Percentiles rank a stretch among this genome's conserved stretches.
Conservation (phyloP, 2,888 invertebrate genomes). For the Diogma glabrata region DNA sequence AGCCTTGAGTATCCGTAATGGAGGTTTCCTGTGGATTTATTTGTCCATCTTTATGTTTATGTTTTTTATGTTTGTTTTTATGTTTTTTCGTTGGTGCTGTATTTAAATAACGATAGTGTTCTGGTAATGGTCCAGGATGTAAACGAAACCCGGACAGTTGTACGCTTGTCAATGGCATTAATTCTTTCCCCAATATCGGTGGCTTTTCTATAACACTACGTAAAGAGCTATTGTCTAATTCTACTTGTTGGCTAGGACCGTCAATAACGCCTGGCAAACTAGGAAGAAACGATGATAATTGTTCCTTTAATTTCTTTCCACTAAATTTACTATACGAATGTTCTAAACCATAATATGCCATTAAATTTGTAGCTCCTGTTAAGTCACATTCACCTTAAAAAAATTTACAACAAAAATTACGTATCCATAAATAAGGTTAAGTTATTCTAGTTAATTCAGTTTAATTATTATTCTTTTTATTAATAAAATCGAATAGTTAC, state of each 20-base stretch:
- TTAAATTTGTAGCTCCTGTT: conserved; percentile 93
- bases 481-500: conserved; percentile 38
- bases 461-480: conserved; percentile 17
- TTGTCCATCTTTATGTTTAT: conserved; percentile 82
- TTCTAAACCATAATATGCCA: conserved; percentile 92
- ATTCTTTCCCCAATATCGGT: conserved; percentile 83
- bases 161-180: conserved; percentile 72
- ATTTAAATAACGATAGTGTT: conserved; percentile 88
- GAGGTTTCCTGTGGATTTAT: conserved; percentile 60
- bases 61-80: conserved; percentile 92
- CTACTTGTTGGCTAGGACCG: conserved; percentile 63
- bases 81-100: conserved; percentile 86
- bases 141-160: conserved; percentile 87
- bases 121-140: conserved; percentile 90
- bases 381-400: conserved; percentile 73
- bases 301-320: conserved; percentile 91
- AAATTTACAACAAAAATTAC: conserved; percentile 8
- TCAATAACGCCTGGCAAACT: conserved; percentile 92
- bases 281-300: conserved; percentile 87
- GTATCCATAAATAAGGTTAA: conserved; percentile 5
- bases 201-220: conserved; percentile 93
- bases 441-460: conserved; percentile 9
- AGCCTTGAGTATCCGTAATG: conserved; percentile 45
- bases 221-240: conserved; percentile 69
- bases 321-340: conserved; percentile 97